Conservation (phyloP, 92 coral and sea anemone genomes). For the Heteractis magnifica region DNA sequence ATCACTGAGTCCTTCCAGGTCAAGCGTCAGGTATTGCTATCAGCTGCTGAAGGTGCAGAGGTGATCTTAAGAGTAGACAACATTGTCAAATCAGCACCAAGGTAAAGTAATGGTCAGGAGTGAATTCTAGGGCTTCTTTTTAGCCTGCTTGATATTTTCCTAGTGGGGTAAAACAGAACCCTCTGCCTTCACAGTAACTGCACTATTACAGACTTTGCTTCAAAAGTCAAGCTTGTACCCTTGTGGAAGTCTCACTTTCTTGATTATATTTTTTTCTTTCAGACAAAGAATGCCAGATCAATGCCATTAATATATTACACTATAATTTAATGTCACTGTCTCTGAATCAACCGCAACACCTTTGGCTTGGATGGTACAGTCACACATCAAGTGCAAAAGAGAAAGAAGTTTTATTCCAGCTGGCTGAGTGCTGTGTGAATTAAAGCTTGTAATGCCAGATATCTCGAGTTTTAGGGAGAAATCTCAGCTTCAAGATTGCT, state of each 20-base stretch:
- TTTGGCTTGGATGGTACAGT: not conserved
- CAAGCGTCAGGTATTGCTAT: conserved; percentile 82
- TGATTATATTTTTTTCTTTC: conserved; percentile 13
- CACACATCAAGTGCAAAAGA: not conserved
- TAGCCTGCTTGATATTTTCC: not conserved
- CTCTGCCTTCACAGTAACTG: too few species aligned
- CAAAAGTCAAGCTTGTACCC: too few species aligned
- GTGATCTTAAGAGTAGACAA: conserved; percentile 96
- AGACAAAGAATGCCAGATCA: conserved; percentile 29
- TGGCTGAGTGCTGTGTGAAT: not conserved
- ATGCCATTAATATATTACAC: not conserved
- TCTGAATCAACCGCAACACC: not conserved
- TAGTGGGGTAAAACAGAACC: not conserved
- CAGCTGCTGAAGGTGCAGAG: conserved; percentile 99
- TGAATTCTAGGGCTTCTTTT: not conserved
- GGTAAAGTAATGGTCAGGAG: conserved; percentile 48
- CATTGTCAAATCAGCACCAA: conserved; percentile 96
- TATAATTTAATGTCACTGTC: not conserved
- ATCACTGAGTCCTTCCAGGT: conserved; percentile 96
- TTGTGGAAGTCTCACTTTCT: not conserved
- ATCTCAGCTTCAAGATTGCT: not conserved
- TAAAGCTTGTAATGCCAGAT: too few species aligned
- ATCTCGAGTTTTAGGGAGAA: too few species aligned
- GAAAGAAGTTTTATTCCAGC: not conserved
- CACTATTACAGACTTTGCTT: too few species aligned